Evolutionary conservation across 2,113 vertebrate genomes (phyloP).

Genomic region (Triplophysa rosa): DNA sequence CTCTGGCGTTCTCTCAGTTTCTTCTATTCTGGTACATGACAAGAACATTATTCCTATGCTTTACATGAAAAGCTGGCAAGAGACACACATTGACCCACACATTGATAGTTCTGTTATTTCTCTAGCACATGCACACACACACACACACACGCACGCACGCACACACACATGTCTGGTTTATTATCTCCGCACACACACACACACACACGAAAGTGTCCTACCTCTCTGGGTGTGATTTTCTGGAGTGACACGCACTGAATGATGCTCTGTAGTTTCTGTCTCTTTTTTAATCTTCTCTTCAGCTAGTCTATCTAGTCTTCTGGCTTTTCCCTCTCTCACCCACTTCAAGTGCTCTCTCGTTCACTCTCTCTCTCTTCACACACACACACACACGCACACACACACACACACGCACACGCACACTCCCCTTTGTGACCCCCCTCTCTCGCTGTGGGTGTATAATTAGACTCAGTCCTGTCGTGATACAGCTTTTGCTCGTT

Average conservation of each 20-base stretch:
- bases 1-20: background rate
- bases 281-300: slow-evolving; percentile 37
- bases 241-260: slow-evolving; percentile 62
- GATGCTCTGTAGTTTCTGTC: slow-evolving; percentile 55
- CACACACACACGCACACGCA: slow-evolving; percentile 31
- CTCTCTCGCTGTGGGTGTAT: slow-evolving; percentile 45
- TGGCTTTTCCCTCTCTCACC: slow-evolving; percentile 54
- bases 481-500: slow-evolving; percentile 44
- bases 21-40: background rate
- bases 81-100: slow-evolving; percentile 33
- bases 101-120: slow-evolving; percentile 27
- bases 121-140: slow-evolving; percentile 32
- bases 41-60: background rate
- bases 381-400: slow-evolving; percentile 32
- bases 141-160: slow-evolving; percentile 37
- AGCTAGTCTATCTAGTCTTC: slow-evolving; percentile 41
- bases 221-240: slow-evolving; percentile 70
- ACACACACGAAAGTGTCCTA: slow-evolving; percentile 65
- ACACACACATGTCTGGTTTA: no score
- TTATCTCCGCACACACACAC: no score
- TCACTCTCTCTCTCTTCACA: slow-evolving; percentile 53
- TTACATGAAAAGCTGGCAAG: background rate
- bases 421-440: slow-evolving; percentile 33
- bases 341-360: slow-evolving; percentile 15
- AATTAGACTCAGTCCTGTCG: slow-evolving; percentile 34